Conservation (phyloP, 2,797 vertebrate species). For the Aulostomus chinensis region DNA sequence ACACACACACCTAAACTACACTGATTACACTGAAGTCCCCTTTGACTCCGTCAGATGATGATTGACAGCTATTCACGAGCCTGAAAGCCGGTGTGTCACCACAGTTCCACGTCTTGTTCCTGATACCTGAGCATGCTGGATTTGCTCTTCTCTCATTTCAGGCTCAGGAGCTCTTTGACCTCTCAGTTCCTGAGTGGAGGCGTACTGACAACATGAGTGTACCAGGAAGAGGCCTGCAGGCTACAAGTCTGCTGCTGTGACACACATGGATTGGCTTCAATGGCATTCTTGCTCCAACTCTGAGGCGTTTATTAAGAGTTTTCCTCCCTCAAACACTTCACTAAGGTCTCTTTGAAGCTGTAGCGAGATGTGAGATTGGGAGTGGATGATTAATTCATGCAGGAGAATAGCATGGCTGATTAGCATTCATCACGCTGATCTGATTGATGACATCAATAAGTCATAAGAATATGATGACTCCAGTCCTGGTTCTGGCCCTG, state of each 20-base stretch:
- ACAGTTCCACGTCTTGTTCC: slow-evolving; percentile 4
- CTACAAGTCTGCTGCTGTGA: slow-evolving; percentile 33
- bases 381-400: slow-evolving; percentile 62
- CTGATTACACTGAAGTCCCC: too few species aligned
- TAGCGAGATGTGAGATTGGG: slow-evolving; percentile 27
- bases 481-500: slow-evolving; percentile 5
- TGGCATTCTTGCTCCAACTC: slow-evolving; percentile 7
- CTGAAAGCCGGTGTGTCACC: too few species aligned
- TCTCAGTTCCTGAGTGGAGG: slow-evolving; percentile 54
- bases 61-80: too few species aligned
- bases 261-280: slow-evolving; percentile 11
- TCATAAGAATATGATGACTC: slow-evolving; percentile 21
- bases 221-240: slow-evolving; percentile 39
- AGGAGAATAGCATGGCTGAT: slow-evolving; percentile 10
- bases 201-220: slow-evolving; percentile 29
- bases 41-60: too few species aligned
- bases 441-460: slow-evolving; percentile 42
- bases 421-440: slow-evolving; percentile 30
- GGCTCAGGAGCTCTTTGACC: slow-evolving; percentile 35
- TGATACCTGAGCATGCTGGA: slow-evolving; percentile 27
- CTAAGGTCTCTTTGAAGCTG: slow-evolving; percentile 33
- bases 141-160: slow-evolving; percentile 20
- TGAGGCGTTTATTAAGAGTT: not conserved
- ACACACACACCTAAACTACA: too few species aligned
- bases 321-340: slow-evolving; percentile 16